Conservation (phyloP, 2,888 invertebrate species). For the Cordilura impudica region DNA sequence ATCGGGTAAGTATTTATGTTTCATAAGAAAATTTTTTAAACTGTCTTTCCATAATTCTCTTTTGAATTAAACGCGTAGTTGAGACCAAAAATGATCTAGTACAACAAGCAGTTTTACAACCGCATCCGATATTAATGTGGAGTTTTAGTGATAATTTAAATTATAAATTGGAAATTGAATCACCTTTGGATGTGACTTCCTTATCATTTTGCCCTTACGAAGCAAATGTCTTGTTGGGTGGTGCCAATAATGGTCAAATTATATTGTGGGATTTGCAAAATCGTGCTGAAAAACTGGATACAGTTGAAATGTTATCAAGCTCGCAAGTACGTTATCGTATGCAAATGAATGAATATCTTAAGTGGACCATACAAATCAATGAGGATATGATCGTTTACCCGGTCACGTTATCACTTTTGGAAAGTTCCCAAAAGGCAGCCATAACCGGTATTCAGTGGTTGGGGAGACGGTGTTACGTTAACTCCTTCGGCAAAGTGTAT, state of each 20-base stretch:
- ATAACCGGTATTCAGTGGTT: conserved; percentile 85
- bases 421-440: conserved; percentile 82
- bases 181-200: conserved; percentile 82
- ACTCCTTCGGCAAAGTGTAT: conserved; percentile 81
- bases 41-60: conserved; percentile 67
- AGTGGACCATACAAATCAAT: conserved; percentile 84
- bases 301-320: conserved; percentile 81
- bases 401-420: conserved; percentile 82
- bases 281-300: conserved; percentile 82
- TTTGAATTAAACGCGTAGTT: conserved; percentile 37
- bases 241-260: conserved; percentile 85
- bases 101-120: conserved; percentile 81
- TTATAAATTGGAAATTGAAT: conserved; percentile 84
- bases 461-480: conserved; percentile 81
- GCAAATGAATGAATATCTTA: conserved; percentile 82
- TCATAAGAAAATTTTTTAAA: conserved; percentile 44
- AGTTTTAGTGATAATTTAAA: conserved; percentile 84
- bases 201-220: conserved; percentile 85
- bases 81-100: conserved; percentile 77
- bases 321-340: conserved; percentile 82
- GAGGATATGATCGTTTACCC: conserved; percentile 81
- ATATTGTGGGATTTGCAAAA: conserved; percentile 85
- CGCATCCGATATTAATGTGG: conserved; percentile 86
- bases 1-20: too few species aligned
- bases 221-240: conserved; percentile 84